phyloP scores from a whole-genome alignment of 2,888 invertebrate genomes.

The Euplexia lucipara region DNA sequence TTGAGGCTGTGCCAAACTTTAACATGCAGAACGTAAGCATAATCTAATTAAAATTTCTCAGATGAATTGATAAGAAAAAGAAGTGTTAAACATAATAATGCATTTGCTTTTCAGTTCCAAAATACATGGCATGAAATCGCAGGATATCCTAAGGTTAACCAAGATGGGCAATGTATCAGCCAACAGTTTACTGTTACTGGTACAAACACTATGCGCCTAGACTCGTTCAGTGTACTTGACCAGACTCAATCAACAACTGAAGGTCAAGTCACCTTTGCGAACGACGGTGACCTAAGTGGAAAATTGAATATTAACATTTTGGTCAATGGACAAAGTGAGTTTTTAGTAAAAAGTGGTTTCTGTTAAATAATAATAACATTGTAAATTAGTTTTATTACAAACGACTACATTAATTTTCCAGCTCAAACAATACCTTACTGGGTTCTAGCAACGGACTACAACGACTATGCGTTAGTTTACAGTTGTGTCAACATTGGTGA shows the following conservation, averaged over 20 bases:
- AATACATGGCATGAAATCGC: constrained; percentile 78
- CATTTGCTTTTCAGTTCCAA: constrained; percentile 68
- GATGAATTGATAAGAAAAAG: too few relatives aligned
- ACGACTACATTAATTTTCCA: too few relatives aligned
- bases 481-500: constrained; percentile 86
- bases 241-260: constrained; percentile 63
- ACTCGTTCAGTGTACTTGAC: constrained; percentile 70
- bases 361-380: too few relatives aligned
- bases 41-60: not conserved
- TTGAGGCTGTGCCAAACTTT: constrained; percentile 74
- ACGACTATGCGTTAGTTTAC: constrained; percentile 91
- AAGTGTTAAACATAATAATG: not conserved
- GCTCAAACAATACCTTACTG: constrained; percentile 73
- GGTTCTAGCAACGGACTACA: constrained; percentile 90
- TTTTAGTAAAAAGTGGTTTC: too few relatives aligned
- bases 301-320: constrained; percentile 69
- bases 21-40: constrained; percentile 68
- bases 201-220: constrained; percentile 64
- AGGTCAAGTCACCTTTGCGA: constrained; percentile 65
- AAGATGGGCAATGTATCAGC: constrained; percentile 77
- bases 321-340: constrained; percentile 31
- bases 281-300: constrained; percentile 69
- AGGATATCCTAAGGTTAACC: constrained; percentile 75
- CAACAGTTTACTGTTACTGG: constrained; percentile 69
- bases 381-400: too few relatives aligned